phyloP scores from a whole-genome alignment of 2,888 invertebrate genomes.

The Nematopogon swammerdamellus region DNA sequence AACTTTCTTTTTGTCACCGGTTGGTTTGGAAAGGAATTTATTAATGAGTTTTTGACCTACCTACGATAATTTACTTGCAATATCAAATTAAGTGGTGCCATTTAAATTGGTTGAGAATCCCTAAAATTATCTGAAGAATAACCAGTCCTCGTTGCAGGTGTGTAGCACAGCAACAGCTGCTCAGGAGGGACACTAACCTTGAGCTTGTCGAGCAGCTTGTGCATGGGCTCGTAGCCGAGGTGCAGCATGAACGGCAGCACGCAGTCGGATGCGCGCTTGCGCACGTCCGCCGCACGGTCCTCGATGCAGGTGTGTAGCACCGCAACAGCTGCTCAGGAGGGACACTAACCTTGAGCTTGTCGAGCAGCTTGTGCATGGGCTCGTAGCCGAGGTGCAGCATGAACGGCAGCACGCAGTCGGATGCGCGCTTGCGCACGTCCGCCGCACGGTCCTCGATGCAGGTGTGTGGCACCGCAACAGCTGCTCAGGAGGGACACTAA shows the following conservation, averaged over 20 bases:
- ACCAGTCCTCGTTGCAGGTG: constrained; percentile 86
- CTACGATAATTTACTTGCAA: too few species aligned
- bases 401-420: constrained; percentile 84
- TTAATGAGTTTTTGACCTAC: too few species aligned
- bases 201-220: too few species aligned
- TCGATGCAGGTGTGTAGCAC: constrained; percentile 83
- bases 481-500: constrained; percentile 62
- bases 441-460: constrained; percentile 89
- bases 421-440: constrained; percentile 87
- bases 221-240: too few species aligned
- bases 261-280: constrained; percentile 87
- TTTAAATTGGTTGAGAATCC: too few species aligned
- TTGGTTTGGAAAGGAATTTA: too few species aligned
- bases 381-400: constrained; percentile 95
- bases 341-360: too few species aligned
- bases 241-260: constrained; percentile 92
- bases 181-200: constrained; percentile 55
- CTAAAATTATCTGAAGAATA: too few species aligned
- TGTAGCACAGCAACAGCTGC: constrained; percentile 78
- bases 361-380: too few species aligned
- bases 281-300: constrained; percentile 87
- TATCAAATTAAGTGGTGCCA: too few species aligned
- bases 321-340: constrained; percentile 69
- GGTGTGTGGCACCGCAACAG: constrained; percentile 72
- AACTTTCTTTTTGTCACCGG: too few species aligned